A percentile compares a stretch with the other conserved stretches of the same genome.
Conservation (phyloP, 2,888 invertebrate genomes). For the Drosophila phalerata region DNA sequence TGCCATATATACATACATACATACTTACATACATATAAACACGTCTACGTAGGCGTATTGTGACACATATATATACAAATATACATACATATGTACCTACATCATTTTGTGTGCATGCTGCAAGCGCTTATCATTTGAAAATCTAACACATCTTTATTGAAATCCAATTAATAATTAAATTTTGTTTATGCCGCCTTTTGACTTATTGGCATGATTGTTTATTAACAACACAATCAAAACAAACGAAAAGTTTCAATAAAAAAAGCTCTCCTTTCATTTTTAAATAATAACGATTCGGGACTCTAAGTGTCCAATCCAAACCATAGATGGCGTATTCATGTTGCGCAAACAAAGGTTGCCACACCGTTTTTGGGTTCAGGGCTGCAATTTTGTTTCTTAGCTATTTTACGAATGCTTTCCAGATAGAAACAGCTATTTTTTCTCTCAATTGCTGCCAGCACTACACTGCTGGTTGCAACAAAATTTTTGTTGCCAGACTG, state of each 20-base stretch:
- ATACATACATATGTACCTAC: neutral
- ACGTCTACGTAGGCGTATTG: neutral
- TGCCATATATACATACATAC: neutral
- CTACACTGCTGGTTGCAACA: no score
- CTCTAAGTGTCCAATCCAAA: neutral
- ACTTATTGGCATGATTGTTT: neutral
- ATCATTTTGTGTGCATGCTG: neutral
- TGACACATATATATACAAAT: neutral
- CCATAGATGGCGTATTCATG: neutral
- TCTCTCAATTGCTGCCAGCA: no score
- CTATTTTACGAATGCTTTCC: no score
- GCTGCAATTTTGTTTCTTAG: no score
- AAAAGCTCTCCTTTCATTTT: neutral
- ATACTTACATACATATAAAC: neutral
- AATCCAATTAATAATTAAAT: neutral
- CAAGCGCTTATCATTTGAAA: neutral
- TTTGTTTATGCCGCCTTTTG: neutral
- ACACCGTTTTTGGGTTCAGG: neutral
- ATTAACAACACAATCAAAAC: slow-evolving; percentile 3
- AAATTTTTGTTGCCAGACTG: no score
- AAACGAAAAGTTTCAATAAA: neutral
- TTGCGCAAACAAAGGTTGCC: neutral
- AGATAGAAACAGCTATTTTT: no score
- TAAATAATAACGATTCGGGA: neutral
- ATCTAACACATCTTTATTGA: neutral